A percentile compares a stretch with the other conserved stretches of the same genome.
These are phyloP conservation scores for Capromys pilorides DNA, from an alignment of 2,797 vertebrate species.

Conservation along the genomic window DNA sequence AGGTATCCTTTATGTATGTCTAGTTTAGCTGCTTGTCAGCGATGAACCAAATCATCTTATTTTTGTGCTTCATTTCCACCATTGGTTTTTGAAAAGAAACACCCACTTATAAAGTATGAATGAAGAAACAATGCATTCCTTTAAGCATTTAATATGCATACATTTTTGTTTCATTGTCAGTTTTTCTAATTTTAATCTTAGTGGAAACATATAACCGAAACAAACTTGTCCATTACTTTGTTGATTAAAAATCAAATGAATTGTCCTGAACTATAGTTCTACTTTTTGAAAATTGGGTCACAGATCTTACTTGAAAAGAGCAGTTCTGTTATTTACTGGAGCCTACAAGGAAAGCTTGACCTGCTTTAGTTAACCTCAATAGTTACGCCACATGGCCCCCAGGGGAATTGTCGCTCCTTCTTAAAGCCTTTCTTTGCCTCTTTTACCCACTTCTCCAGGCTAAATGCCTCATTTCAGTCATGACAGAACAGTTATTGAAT, in stretches of 20 bases:
- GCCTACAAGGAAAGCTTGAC: not conserved
- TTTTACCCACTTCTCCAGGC: not conserved
- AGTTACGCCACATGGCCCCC: not conserved
- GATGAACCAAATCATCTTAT: not conserved
- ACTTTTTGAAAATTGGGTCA: not conserved
- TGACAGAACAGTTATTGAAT: not conserved
- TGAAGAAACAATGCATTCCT: not conserved
- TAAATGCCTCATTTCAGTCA: not conserved
- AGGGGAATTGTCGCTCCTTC: not conserved
- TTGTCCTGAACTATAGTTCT: not conserved
- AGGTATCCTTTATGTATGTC: not conserved
- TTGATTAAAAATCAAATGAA: not conserved
- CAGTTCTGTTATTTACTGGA: not conserved
- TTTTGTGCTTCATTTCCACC: not conserved
- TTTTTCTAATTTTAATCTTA: conserved; percentile 36
- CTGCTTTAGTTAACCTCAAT: not conserved
- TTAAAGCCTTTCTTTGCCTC: not conserved
- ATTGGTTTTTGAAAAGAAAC: not conserved
- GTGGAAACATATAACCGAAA: not conserved
- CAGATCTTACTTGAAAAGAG: not conserved
- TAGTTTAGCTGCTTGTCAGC: not conserved
- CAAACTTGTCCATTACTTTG: not conserved
- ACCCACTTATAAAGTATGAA: not conserved
- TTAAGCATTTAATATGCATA: conserved; percentile 10
- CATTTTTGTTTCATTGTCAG: not conserved